Evolutionary conservation across 2,888 invertebrate genomes (phyloP).

Genomic region (Cephus sareptanus): DNA sequence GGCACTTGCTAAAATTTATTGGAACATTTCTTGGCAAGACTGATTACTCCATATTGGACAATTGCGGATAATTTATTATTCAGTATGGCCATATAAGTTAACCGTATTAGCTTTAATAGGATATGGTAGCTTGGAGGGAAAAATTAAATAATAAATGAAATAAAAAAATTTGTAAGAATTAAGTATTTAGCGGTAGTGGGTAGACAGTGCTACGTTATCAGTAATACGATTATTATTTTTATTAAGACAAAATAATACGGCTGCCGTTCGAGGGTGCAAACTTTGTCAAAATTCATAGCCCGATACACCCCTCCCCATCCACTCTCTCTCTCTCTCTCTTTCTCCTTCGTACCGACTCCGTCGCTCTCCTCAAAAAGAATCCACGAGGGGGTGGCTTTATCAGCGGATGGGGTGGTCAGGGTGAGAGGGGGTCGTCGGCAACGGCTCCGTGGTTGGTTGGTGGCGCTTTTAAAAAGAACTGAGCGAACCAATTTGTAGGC

Average conservation of each 20-base stretch:
- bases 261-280: conserved; percentile 15
- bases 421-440: conserved; percentile 25
- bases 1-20: conserved; percentile 39
- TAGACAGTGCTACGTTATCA: neutral
- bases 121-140: neutral
- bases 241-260: neutral
- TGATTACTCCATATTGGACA: neutral
- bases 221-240: neutral
- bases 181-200: neutral
- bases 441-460: conserved; percentile 54
- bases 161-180: neutral
- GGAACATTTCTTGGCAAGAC: conserved; percentile 5
- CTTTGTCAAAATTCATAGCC: conserved; percentile 37
- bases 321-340: conserved; percentile 10
- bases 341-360: neutral
- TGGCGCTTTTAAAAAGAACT: conserved; percentile 65
- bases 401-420: conserved; percentile 19
- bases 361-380: neutral
- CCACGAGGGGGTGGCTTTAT: neutral
- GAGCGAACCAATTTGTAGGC: conserved; percentile 67
- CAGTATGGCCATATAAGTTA: neutral
- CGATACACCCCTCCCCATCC: conserved; percentile 13
- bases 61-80: neutral
- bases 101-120: neutral
- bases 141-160: neutral